phyloP scores from a whole-genome alignment of 2,888 invertebrate genomes.

The Galerucella nymphaeae region DNA sequence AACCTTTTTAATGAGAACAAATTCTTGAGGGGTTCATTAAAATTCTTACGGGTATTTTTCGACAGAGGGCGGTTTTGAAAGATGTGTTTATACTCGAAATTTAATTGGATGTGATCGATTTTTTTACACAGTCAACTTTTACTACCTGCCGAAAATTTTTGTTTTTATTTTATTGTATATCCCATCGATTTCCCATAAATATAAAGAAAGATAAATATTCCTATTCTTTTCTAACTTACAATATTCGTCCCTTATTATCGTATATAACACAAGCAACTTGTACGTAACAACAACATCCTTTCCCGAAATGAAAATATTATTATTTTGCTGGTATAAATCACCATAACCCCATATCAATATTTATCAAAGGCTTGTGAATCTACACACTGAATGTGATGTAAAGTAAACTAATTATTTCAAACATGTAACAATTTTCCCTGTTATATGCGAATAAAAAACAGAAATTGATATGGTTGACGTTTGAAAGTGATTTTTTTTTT shows the following conservation, averaged over 20 bases:
- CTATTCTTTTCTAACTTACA: no score
- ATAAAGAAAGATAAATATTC: not conserved
- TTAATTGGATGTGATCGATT: constrained; percentile 41
- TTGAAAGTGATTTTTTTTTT: not conserved
- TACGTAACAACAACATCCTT: constrained; percentile 4
- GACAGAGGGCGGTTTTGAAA: constrained; percentile 31
- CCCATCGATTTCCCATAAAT: not conserved
- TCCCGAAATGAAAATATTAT: constrained; percentile 13
- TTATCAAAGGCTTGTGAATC: constrained; percentile 23
- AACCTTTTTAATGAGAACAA: constrained; percentile 49
- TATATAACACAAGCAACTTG: not conserved
- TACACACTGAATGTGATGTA: constrained; percentile 22
- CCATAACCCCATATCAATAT: constrained; percentile 19
- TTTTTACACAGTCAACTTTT: constrained; percentile 15
- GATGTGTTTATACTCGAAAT: constrained; percentile 36
- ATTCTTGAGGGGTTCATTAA: constrained; percentile 52
- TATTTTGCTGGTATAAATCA: constrained; percentile 6
- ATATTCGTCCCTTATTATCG: not conserved
- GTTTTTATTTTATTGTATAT: constrained; percentile 8
- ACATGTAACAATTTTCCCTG: not conserved
- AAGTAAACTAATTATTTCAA: constrained; percentile 24
- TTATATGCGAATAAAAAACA: not conserved
- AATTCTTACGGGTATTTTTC: constrained; percentile 45
- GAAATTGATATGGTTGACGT: constrained; percentile 8
- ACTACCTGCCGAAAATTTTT: constrained; percentile 27